These are phyloP conservation scores for Platyrinchus mystaceus DNA, from an alignment of 2,797 vertebrate genomes.

Conservation along the genomic window DNA sequence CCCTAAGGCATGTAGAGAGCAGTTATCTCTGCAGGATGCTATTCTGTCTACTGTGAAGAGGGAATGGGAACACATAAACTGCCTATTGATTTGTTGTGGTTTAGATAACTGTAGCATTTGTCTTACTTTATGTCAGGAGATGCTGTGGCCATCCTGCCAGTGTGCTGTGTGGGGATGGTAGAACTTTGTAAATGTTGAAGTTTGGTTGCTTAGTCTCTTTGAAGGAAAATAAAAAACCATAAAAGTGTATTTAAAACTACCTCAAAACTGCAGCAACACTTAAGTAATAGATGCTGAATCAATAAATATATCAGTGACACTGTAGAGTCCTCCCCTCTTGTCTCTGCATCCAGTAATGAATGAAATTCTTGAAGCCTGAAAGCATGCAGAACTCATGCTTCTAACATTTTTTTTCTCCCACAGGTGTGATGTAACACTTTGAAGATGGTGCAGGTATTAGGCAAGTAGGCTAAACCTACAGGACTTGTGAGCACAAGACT, in stretches of 20 bases:
- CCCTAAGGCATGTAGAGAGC: neutral
- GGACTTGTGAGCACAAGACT: neutral
- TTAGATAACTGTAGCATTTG: slow-evolving; percentile 40
- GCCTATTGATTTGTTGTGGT: slow-evolving; percentile 25
- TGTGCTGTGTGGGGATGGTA: neutral
- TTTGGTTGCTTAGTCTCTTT: neutral
- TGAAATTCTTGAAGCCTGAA: neutral
- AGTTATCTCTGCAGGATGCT: slow-evolving; percentile 13
- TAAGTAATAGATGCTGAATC: neutral
- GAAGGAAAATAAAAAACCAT: accelerated
- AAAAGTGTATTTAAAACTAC: neutral
- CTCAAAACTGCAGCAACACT: neutral
- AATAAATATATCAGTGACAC: neutral
- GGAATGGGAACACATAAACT: slow-evolving; percentile 32
- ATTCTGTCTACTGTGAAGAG: slow-evolving; percentile 38
- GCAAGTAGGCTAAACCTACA: neutral
- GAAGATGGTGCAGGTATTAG: neutral
- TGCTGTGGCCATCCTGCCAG: neutral
- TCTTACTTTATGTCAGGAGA: slow-evolving; percentile 10
- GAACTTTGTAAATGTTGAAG: neutral
- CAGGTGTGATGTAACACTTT: neutral
- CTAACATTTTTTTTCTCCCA: neutral
- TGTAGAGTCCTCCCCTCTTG: neutral
- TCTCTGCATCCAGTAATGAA: neutral
- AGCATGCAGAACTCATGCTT: neutral